Evolutionary conservation across 2,888 invertebrate species (phyloP), one percentile per base, ranked within the genome.

Genomic region (Ormyrus rosae): DNA sequence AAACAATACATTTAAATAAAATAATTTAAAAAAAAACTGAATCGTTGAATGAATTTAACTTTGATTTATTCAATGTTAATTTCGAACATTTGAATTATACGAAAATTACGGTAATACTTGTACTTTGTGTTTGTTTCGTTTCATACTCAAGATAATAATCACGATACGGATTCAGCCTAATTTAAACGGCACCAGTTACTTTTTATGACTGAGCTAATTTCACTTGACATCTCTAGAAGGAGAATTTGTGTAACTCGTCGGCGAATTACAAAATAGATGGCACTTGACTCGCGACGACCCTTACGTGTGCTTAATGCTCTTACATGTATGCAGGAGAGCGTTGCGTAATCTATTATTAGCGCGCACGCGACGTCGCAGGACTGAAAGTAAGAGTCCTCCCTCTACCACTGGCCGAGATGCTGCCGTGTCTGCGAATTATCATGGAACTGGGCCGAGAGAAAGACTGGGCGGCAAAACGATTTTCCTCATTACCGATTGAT

Each of bases 301-400:
- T 85, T 76, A 76, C 34, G 50, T 78, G 10, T 45, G n/a, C 11
- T 13, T 63, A 64, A 8, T 77, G 48, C 19, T 64, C 53, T 51
- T 50, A 11, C 34, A 71, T 19, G 60, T 56, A 68, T 58, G 56
- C 51, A 45, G 6, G 51, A 19, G 56, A 63, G 83, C 81, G 81
- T 88, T 87, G 85, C 84, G 84, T 84, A 88, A 88, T 85, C 81
- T 81, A 80, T 84, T 84, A 86, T 86, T 85, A 86, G 84, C 84
- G 86, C 64, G 19, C 86, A 88, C 86, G 88, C 87, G 87, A 87
- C 86, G 85, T 80, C 85, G 84, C 55, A 9, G 71, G 84, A 84
- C 84, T 86, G 88, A 89, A 89, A 89, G 89, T 88, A 88, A 90
- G 88, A 89, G 88, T 87, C 83, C 83, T 84, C 84, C 80, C 83